phyloP scores from a whole-genome alignment of 1,140 invertebrate genomes.

The Euwallacea similis region DNA sequence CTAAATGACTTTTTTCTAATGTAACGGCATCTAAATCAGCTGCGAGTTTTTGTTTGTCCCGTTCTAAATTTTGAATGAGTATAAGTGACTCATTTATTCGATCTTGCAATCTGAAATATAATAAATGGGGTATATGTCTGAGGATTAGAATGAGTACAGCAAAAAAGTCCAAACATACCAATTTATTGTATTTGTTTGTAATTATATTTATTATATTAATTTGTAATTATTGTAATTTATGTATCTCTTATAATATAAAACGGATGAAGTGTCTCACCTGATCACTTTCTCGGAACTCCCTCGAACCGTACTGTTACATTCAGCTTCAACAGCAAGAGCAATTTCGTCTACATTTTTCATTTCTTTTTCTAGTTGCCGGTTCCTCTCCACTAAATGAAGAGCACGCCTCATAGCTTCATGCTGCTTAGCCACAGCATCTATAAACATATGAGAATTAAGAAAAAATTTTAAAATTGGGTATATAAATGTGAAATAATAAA shows the following conservation, averaged over 20 bases:
- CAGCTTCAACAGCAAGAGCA: conserved; percentile 68
- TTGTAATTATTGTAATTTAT: too few relatives aligned
- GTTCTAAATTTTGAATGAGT: conserved; percentile 56
- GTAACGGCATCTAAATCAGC: conserved; percentile 57
- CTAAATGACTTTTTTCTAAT: conserved; percentile 57
- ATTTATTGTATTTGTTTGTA: too few relatives aligned
- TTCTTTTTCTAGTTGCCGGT: conserved; percentile 67
- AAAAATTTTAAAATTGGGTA: neutral
- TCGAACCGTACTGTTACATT: conserved; percentile 60
- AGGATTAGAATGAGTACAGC: neutral
- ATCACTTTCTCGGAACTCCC: conserved; percentile 49
- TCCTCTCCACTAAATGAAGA: conserved; percentile 67
- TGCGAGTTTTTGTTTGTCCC: conserved; percentile 55
- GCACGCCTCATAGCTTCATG: conserved; percentile 74
- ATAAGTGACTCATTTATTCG: conserved; percentile 56
- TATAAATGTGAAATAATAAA: conserved; percentile 1
- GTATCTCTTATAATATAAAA: neutral
- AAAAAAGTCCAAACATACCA: neutral
- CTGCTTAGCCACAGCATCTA: conserved; percentile 65
- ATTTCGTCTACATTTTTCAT: conserved; percentile 67
- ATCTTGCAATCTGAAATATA: conserved; percentile 52
- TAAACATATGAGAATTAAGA: conserved; percentile 30
- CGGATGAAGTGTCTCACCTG: conserved; percentile 29
- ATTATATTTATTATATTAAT: neutral
- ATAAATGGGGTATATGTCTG: neutral